Evolutionary conservation across 2,888 invertebrate species (phyloP).

Genomic region (Papilio protenor): DNA sequence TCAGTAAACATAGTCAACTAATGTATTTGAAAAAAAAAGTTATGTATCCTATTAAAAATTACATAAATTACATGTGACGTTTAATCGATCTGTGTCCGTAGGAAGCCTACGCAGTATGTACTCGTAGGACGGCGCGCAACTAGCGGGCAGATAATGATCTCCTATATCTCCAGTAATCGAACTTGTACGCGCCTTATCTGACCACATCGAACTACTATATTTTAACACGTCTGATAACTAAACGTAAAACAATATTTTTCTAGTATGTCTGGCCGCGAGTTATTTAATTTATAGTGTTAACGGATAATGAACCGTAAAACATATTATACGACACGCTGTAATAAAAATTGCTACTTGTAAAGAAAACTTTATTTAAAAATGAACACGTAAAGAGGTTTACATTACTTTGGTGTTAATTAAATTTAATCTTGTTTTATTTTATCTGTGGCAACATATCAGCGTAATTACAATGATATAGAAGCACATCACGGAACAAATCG

Average conservation of each 20-base stretch:
- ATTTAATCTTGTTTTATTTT: constrained; percentile 7
- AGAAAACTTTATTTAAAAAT: not conserved
- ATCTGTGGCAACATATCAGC: not conserved
- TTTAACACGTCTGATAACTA: not conserved
- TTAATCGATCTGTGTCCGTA: not conserved
- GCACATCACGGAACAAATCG: not conserved
- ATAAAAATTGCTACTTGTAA: not conserved
- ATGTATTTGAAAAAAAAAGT: too few species aligned
- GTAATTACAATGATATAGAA: not conserved
- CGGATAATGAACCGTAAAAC: not conserved
- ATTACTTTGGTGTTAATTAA: not conserved
- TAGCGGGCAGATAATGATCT: not conserved
- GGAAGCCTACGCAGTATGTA: not conserved
- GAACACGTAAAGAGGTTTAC: not conserved
- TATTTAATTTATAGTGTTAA: not conserved
- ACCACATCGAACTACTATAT: not conserved
- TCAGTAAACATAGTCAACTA: too few species aligned
- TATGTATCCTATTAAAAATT: too few species aligned
- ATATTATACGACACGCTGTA: not conserved
- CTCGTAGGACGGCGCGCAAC: not conserved
- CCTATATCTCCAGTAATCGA: not conserved
- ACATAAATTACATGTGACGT: too few species aligned
- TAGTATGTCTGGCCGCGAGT: not conserved
- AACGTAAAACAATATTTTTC: not conserved
- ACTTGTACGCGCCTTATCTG: not conserved